A percentile compares a stretch with the other conserved stretches of the same genome.
phyloP scores from a whole-genome alignment of 2,888 invertebrate genomes.

The Platypus cylindrus region DNA sequence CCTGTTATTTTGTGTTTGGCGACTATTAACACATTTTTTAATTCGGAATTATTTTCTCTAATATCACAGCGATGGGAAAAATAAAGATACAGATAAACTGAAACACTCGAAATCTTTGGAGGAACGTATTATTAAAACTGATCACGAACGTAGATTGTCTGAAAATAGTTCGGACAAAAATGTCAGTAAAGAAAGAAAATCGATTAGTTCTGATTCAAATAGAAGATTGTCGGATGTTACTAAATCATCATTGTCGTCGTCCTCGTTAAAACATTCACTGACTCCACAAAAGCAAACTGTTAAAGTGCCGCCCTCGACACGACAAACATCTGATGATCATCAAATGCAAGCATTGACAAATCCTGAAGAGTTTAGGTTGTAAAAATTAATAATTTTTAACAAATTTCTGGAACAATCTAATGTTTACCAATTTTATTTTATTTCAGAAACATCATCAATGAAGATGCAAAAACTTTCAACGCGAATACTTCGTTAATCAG shows the following conservation, averaged over 20 bases:
- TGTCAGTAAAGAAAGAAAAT: constrained; percentile 4
- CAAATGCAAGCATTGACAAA: constrained; percentile 16
- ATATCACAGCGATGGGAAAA: constrained; percentile 6
- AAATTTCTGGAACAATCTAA: constrained; percentile 1
- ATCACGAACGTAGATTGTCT: constrained; percentile 3
- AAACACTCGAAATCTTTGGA: constrained; percentile 8
- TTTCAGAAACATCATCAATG: constrained; percentile 25
- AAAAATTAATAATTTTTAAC: neutral
- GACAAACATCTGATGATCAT: too few relatives aligned
- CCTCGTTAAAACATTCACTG: too few relatives aligned
- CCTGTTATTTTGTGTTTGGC: too few relatives aligned
- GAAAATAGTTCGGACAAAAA: neutral
- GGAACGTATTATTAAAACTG: constrained; percentile 4
- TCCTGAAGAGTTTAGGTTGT: constrained; percentile 27
- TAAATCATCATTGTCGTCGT: too few relatives aligned
- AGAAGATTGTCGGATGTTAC: neutral
- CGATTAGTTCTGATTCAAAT: neutral
- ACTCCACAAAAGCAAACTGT: too few relatives aligned
- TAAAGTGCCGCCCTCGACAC: too few relatives aligned
- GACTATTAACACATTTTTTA: too few relatives aligned
- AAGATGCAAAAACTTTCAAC: constrained; percentile 28
- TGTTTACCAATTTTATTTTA: neutral
- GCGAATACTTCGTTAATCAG: constrained; percentile 15
- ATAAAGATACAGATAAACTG: constrained; percentile 5
- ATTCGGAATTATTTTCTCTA: too few relatives aligned